Conservation (phyloP, 2,797 vertebrate species). For the Pangasius larnaudii region DNA sequence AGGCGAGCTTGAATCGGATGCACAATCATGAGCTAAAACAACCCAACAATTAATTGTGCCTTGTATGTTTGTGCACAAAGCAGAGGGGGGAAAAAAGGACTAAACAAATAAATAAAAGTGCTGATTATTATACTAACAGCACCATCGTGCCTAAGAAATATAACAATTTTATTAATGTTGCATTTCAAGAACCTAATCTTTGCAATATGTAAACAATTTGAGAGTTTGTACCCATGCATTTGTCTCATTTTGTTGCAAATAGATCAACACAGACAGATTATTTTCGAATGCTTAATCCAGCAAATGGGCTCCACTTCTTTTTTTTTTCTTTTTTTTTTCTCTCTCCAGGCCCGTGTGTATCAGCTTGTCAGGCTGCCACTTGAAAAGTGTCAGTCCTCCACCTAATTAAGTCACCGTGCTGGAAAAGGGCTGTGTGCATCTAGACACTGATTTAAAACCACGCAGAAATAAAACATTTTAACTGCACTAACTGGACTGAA, state of each 20-base stretch:
- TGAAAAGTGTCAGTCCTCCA: conserved; percentile 63
- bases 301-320: conserved; percentile 55
- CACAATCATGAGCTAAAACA: conserved; percentile 58
- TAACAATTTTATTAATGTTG: conserved; percentile 38
- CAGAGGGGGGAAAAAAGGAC: conserved; percentile 14
- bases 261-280: conserved; percentile 50
- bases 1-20: conserved; percentile 54
- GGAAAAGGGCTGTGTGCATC: conserved; percentile 54
- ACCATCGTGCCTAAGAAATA: conserved; percentile 44
- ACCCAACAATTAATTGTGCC: conserved; percentile 54
- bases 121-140: conserved; percentile 43
- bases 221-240: conserved; percentile 34
- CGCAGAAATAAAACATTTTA: conserved; percentile 58
- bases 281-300: conserved; percentile 56
- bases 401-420: conserved; percentile 64
- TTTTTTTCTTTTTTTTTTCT: conserved; percentile 26
- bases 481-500: conserved; percentile 57
- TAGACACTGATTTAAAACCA: conserved; percentile 59
- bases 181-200: conserved; percentile 29
- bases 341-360: conserved; percentile 48
- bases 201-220: conserved; percentile 19
- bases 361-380: conserved; percentile 59
- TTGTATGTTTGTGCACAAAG: conserved; percentile 46
- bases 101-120: conserved; percentile 40
- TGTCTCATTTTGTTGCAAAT: conserved; percentile 42